Conservation (phyloP, 2,797 vertebrate genomes). For the Typhlichthys subterraneus region DNA sequence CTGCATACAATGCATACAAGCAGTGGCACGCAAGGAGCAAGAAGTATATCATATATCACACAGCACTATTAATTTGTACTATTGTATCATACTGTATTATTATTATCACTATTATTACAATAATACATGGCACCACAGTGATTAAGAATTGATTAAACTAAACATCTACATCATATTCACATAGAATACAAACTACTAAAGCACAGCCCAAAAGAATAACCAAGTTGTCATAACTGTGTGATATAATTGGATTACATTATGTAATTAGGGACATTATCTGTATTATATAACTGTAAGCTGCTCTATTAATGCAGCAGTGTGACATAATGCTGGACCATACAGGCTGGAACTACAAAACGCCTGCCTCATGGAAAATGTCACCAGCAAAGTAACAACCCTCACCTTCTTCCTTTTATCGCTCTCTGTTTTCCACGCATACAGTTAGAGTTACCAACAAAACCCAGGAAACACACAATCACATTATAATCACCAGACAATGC, state of each 20-base stretch:
- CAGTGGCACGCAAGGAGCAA: background rate
- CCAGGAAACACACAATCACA: constrained; percentile 40
- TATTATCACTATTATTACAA: no score
- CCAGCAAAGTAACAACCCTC: background rate
- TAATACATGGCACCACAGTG: no score
- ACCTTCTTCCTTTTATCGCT: background rate
- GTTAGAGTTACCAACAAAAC: constrained; percentile 13
- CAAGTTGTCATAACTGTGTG: constrained; percentile 6
- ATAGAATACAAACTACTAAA: constrained; percentile 13
- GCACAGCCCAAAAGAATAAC: constrained; percentile 11
- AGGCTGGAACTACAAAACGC: background rate
- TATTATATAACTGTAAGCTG: constrained; percentile 38
- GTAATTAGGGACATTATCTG: constrained; percentile 48
- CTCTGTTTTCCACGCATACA: constrained; percentile 18
- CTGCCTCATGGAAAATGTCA: constrained; percentile 17
- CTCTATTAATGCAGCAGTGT: constrained; percentile 7
- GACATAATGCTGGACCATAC: constrained; percentile 1
- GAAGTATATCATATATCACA: no score
- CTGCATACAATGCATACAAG: no score
- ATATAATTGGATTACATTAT: constrained; percentile 51
- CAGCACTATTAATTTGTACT: no score
- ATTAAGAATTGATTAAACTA: background rate
- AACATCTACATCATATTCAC: constrained; percentile 7
- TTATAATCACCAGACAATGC: constrained; percentile 26
- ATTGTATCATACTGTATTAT: no score